These are phyloP conservation scores for Pimpla rufipes DNA, from an alignment of 2,888 invertebrate genomes.

Conservation along the genomic window DNA sequence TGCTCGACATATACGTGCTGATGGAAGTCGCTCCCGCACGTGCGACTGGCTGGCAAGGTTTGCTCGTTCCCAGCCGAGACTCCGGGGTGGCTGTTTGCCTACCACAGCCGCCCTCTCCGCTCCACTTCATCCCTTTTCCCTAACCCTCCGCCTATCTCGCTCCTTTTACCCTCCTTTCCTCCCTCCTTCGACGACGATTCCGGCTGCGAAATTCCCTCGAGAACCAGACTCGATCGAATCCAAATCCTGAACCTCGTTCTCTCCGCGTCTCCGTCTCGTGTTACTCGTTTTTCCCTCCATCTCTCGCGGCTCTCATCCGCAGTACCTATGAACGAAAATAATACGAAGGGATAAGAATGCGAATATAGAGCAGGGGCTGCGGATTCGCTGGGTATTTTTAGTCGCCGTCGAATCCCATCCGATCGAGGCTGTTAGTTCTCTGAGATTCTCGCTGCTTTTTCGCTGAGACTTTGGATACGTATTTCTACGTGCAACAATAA, in stretches of 20 bases:
- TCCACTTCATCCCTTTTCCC: neutral
- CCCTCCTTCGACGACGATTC: slow-evolving; percentile 49
- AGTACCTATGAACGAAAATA: slow-evolving; percentile 1
- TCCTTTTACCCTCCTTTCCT: slow-evolving; percentile 28
- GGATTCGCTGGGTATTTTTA: slow-evolving; percentile 17
- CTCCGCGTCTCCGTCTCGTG: neutral
- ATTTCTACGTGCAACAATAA: neutral
- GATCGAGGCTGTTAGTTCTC: too few species aligned
- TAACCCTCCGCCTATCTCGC: slow-evolving; percentile 11
- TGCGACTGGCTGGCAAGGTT: slow-evolving; percentile 5
- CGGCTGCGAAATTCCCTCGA: slow-evolving; percentile 51
- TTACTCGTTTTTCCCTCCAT: too few species aligned
- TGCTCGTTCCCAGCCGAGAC: slow-evolving; percentile 43
- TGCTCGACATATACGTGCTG: slow-evolving; percentile 13
- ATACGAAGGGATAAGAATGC: slow-evolving; percentile 21
- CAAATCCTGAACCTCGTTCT: slow-evolving; percentile 32
- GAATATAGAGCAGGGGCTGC: neutral
- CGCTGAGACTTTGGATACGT: neutral
- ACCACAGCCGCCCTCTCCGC: slow-evolving; percentile 37
- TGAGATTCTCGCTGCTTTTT: too few species aligned
- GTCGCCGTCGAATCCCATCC: neutral
- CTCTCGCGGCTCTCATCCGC: too few species aligned
- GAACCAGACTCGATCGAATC: slow-evolving; percentile 57
- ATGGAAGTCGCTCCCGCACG: slow-evolving; percentile 25
- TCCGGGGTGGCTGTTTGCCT: slow-evolving; percentile 54